phyloP scores from a whole-genome alignment of 2,888 invertebrate genomes.

The Pollenia amentaria region DNA sequence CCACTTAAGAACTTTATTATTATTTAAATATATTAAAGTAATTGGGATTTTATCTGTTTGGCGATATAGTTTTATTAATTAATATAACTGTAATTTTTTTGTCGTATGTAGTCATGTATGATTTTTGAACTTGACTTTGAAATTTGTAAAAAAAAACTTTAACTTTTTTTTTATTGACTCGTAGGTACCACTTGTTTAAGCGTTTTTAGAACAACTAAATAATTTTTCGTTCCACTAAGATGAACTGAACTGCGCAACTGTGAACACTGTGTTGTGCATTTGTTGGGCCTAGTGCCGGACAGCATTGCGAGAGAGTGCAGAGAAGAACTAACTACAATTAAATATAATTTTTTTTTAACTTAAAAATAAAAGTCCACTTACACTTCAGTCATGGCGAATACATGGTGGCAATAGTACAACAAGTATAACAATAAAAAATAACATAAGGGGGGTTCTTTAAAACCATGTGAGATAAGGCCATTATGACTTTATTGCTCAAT shows the following conservation, averaged over 20 bases:
- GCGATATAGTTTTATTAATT: slow-evolving; percentile 1
- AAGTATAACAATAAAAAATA: no score
- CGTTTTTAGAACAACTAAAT: slow-evolving; percentile 65
- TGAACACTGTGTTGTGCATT: slow-evolving; percentile 27
- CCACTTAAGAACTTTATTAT: slow-evolving; percentile 55
- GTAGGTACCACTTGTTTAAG: slow-evolving; percentile 63
- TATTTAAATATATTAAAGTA: slow-evolving; percentile 39
- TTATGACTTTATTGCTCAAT: no score
- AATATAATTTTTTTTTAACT: no score
- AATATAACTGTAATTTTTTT: slow-evolving; percentile 47
- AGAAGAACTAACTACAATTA: slow-evolving; percentile 15
- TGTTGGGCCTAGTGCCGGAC: slow-evolving; percentile 1
- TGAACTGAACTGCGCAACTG: slow-evolving; percentile 63
- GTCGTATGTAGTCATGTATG: background rate
- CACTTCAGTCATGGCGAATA: no score
- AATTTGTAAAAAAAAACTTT: slow-evolving; percentile 22
- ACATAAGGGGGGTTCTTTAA: no score
- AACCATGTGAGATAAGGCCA: no score
- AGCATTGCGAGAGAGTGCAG: slow-evolving; percentile 18
- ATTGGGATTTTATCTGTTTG: background rate
- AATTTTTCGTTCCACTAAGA: slow-evolving; percentile 53
- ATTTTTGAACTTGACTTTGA: slow-evolving; percentile 71
- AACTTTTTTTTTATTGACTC: slow-evolving; percentile 37
- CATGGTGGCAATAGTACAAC: no score
- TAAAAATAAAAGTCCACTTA: no score